Evolutionary conservation across 2,797 vertebrate genomes (phyloP).

Genomic region (Lepilemur septentrionalis): DNA sequence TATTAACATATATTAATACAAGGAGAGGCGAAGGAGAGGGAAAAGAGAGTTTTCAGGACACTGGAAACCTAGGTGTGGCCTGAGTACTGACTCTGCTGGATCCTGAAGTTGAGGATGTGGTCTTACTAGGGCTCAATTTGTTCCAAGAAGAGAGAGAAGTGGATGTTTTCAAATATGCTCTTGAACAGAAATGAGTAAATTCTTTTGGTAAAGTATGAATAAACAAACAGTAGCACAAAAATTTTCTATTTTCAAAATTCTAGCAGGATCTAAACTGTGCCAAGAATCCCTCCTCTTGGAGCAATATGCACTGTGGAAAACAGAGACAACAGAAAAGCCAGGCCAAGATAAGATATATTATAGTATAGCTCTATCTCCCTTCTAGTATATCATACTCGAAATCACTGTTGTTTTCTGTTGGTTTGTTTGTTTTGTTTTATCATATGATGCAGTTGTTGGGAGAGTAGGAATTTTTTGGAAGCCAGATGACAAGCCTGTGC

Average conservation of each 20-base stretch:
- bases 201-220: neutral
- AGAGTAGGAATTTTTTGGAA: neutral
- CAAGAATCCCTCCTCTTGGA: neutral
- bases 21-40: neutral
- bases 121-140: neutral
- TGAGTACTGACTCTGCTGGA: neutral
- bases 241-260: neutral
- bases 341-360: neutral
- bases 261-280: neutral
- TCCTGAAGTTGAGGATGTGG: accelerated
- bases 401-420: neutral
- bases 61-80: neutral
- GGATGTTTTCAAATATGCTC: neutral
- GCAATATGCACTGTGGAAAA: neutral
- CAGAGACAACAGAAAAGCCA: neutral
- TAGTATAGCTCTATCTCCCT: neutral
- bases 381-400: neutral
- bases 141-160: neutral
- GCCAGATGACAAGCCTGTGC: neutral
- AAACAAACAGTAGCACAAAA: neutral
- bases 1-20: neutral
- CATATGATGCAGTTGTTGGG: neutral
- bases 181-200: neutral
- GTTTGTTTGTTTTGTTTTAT: neutral
- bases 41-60: neutral